Percentiles rank a stretch among this genome's conserved stretches.
Evolutionary conservation across 1,140 invertebrate genomes (phyloP).

Genomic region (Glomeris maerens): DNA sequence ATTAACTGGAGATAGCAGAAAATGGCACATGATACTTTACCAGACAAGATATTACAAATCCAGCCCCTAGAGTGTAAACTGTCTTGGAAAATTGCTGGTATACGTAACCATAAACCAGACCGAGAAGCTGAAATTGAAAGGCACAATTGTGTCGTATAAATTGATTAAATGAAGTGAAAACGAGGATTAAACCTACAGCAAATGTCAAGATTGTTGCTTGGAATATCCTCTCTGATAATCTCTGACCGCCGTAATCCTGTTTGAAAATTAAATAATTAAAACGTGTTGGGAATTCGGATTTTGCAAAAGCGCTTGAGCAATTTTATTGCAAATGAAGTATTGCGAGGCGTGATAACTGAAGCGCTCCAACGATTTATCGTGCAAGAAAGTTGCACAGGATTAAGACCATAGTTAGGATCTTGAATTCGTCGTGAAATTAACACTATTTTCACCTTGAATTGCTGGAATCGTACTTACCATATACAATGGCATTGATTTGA

Average conservation of each 20-base stretch:
- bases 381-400: too few relatives aligned
- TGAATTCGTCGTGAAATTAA: not conserved
- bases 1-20: not conserved
- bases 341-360: too few relatives aligned
- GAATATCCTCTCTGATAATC: slow-evolving; percentile 69
- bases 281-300: slow-evolving; percentile 18
- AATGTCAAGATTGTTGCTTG: slow-evolving; percentile 77
- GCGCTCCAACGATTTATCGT: too few relatives aligned
- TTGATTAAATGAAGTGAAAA: not conserved
- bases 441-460: too few relatives aligned
- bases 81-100: slow-evolving; percentile 92
- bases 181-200: slow-evolving; percentile 42
- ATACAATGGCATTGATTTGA: too few relatives aligned
- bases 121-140: slow-evolving; percentile 46
- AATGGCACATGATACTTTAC: slow-evolving; percentile 36
- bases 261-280: slow-evolving; percentile 18
- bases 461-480: too few relatives aligned
- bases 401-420: too few relatives aligned
- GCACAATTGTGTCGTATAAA: slow-evolving; percentile 6
- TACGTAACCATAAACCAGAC: slow-evolving; percentile 79
- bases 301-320: slow-evolving; percentile 14
- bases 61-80: slow-evolving; percentile 78
- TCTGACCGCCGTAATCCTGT: slow-evolving; percentile 83
- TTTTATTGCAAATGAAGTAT: not conserved
- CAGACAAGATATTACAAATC: slow-evolving; percentile 68